A percentile compares a stretch with the other conserved stretches of the same genome.
These are phyloP conservation scores for Mus pahari DNA, from an alignment of 2,113 vertebrate species.

Conservation along the genomic window DNA sequence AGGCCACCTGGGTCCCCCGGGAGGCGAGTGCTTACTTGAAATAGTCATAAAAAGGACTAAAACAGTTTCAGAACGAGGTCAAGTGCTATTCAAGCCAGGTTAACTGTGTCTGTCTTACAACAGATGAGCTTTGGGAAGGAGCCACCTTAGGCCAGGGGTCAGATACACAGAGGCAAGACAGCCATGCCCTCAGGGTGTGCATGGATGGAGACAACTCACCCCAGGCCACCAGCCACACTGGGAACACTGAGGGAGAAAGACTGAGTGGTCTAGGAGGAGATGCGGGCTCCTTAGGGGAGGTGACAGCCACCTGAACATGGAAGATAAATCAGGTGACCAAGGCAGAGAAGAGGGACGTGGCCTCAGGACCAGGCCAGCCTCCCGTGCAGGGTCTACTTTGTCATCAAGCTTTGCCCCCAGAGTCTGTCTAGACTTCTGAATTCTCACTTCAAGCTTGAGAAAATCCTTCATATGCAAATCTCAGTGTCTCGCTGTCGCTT, in stretches of 20 bases:
- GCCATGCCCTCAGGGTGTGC: neutral
- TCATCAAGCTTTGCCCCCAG: neutral
- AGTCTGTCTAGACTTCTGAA: neutral
- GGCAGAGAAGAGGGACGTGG: accelerated
- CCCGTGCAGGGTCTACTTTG: neutral
- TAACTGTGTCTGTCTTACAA: neutral
- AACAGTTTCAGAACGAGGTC: neutral
- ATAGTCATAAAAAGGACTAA: constrained; percentile 3
- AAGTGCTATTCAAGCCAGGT: neutral
- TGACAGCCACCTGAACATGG: too few relatives aligned
- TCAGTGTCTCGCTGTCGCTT: neutral
- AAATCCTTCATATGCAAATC: neutral
- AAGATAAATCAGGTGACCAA: neutral
- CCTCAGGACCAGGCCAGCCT: neutral
- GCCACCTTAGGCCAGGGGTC: too few relatives aligned
- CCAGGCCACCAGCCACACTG: neutral
- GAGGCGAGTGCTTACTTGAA: constrained; percentile 32
- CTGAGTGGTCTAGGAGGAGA: neutral
- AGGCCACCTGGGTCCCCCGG: constrained; percentile 18
- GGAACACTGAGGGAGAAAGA: neutral
- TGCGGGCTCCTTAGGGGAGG: neutral
- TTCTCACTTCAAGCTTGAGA: neutral
- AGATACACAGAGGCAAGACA: neutral
- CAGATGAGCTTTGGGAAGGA: neutral
- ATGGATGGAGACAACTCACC: neutral